Conservation (phyloP, 2,797 vertebrate genomes). For the Cichlasoma orientale region DNA sequence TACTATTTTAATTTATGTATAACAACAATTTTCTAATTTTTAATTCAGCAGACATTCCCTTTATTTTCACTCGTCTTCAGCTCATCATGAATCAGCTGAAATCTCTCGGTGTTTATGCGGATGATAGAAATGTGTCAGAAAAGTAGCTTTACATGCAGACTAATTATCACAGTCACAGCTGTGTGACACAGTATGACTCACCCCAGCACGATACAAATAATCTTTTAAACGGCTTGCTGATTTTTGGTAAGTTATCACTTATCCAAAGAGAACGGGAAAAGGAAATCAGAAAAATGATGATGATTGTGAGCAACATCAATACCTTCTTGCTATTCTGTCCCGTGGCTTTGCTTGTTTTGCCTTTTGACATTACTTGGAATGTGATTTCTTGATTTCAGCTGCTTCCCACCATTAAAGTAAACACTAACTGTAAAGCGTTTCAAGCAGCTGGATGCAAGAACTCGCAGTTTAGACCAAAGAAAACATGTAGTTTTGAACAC, state of each 20-base stretch:
- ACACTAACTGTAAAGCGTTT: background rate
- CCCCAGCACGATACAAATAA: conserved; percentile 26
- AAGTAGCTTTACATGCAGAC: conserved; percentile 7
- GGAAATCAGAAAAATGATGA: background rate
- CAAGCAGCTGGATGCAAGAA: background rate
- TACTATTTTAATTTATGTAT: background rate
- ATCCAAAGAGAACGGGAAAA: background rate
- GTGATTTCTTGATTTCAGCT: background rate
- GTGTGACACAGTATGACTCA: conserved; percentile 19
- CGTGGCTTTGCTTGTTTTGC: background rate
- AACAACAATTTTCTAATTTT: accelerated
- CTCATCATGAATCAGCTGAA: background rate
- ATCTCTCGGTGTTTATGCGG: background rate
- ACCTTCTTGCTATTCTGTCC: background rate
- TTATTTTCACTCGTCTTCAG: background rate
- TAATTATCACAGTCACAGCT: conserved; percentile 25
- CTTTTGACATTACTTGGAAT: conserved; percentile 14
- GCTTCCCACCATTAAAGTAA: conserved; percentile 24
- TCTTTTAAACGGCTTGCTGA: conserved; percentile 29
- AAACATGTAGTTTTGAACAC: background rate
- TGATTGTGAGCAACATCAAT: background rate
- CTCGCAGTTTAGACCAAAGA: background rate
- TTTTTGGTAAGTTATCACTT: conserved; percentile 18
- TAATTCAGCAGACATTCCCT: background rate
- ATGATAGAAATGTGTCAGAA: background rate